Base-by-base conservation (phyloP, 2,797 vertebrate genomes). In the Emys orbicularis region DNA sequence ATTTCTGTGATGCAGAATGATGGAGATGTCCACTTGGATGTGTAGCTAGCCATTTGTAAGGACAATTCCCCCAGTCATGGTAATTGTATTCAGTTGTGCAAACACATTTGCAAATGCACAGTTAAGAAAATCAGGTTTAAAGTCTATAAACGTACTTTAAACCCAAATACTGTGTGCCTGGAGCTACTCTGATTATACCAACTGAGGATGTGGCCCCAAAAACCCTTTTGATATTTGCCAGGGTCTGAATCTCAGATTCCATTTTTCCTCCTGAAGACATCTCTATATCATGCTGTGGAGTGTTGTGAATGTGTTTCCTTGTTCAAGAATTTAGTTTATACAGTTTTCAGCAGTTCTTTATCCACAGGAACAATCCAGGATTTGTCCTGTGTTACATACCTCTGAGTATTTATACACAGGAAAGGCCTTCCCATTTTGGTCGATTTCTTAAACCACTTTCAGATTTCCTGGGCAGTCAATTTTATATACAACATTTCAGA, bases 371-470 rank as follows among this genome's bases (percentile, higher is more conserved):
- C 37, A n/a, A 52, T 54, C 83, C 21, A n/a, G 65, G 54, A 50
- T 89, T 82, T 47, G 52, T 68, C 91, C 12, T 87, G 6, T 91
- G 29, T 54, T 27, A 4, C 0, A 0, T 53, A 23, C 37, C 68
- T 25, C 79, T 56, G 5, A 21, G 11, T 53, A 29, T 34, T 93
- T 52, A 34, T 47, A 37, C 79, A 81, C 79, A 50, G 56, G 81
- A 72, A 92, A 88, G 80, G 72, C 85, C 84, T 84, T 94, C 50
- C 53, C 57, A 93, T 82, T 52, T 31, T 18, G n/a, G 61, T 90
- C 10, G 2, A 68, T 86, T 97, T 95, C 81, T 83, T 90, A 89
- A 54, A 41, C n/a, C 16, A 82, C 79, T 84, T 87, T 79, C 3
- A 10, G 52, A n/a, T 87, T 96, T 93, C 65, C 34, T 59, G 54